Evolutionary conservation across 1,140 invertebrate species (phyloP).

Genomic region (Neodiprion lecontei): DNA sequence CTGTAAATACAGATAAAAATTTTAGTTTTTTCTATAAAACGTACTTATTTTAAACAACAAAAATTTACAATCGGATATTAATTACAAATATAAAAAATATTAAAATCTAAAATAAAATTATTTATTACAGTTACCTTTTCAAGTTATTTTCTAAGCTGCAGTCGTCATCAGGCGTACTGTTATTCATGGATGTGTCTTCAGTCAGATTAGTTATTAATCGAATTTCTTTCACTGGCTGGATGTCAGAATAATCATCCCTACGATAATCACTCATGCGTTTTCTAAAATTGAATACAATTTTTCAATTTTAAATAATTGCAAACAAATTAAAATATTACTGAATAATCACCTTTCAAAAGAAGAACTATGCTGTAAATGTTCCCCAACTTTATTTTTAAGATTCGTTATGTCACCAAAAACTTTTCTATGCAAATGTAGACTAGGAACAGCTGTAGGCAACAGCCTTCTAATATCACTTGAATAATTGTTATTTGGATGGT

Average conservation of each 20-base stretch:
- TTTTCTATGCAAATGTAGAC: conserved; percentile 5
- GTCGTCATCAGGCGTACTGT: background rate
- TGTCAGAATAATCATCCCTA: background rate
- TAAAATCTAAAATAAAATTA: background rate
- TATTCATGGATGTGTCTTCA: background rate
- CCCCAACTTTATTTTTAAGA: background rate
- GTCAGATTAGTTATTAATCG: background rate
- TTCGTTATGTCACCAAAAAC: conserved; percentile 1
- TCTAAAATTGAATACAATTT: conserved; percentile 5
- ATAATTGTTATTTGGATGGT: conserved; percentile 8
- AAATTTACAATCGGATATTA: too few relatives aligned
- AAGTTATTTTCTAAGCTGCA: background rate
- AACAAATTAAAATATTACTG: background rate
- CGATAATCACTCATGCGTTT: background rate
- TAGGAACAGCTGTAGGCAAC: background rate
- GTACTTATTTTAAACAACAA: background rate
- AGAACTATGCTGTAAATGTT: background rate
- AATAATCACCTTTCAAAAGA: conserved; percentile 1
- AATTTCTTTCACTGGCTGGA: background rate
- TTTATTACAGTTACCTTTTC: background rate
- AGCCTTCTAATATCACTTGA: conserved; percentile 7
- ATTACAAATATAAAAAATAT: too few relatives aligned
- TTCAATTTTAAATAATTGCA: background rate
- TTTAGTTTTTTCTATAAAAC: background rate
- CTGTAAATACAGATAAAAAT: conserved; percentile 1